Conservation (phyloP, 2,888 invertebrate species). For the Mesorhabditis belari region DNA sequence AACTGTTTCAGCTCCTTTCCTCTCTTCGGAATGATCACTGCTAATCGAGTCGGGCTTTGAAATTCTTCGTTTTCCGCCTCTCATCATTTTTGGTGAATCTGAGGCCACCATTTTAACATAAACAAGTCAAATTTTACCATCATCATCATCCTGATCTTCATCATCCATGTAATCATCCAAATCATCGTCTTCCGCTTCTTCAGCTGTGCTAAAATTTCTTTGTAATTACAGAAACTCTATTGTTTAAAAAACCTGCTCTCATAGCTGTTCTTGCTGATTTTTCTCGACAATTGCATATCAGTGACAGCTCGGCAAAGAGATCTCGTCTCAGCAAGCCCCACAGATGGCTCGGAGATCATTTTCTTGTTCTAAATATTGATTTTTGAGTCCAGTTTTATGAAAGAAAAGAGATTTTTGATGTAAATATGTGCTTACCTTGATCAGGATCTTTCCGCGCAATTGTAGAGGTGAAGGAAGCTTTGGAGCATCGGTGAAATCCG, state of each 20-base stretch:
- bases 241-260: slow-evolving; percentile 37
- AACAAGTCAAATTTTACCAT: slow-evolving; percentile 4
- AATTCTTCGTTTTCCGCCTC: slow-evolving; percentile 9
- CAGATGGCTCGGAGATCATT: slow-evolving; percentile 39
- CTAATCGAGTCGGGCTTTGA: slow-evolving; percentile 24
- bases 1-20: background rate
- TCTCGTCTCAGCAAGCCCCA: slow-evolving; percentile 17
- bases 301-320: slow-evolving; percentile 27
- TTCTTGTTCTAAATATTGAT: slow-evolving; percentile 37
- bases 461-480: slow-evolving; percentile 81
- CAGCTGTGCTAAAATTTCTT: slow-evolving; percentile 58
- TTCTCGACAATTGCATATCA: slow-evolving; percentile 28
- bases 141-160: slow-evolving; percentile 44
- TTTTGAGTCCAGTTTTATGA: no score
- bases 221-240: background rate
- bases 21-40: slow-evolving; percentile 19
- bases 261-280: slow-evolving; percentile 48
- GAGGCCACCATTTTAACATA: background rate
- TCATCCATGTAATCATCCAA: slow-evolving; percentile 59
- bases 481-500: slow-evolving; percentile 80
- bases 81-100: background rate
- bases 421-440: slow-evolving; percentile 8
- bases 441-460: slow-evolving; percentile 71
- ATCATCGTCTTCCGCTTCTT: slow-evolving; percentile 79
- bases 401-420: background rate